Conservation (phyloP, 2,113 vertebrate genomes). For the Caranx ignobilis region DNA sequence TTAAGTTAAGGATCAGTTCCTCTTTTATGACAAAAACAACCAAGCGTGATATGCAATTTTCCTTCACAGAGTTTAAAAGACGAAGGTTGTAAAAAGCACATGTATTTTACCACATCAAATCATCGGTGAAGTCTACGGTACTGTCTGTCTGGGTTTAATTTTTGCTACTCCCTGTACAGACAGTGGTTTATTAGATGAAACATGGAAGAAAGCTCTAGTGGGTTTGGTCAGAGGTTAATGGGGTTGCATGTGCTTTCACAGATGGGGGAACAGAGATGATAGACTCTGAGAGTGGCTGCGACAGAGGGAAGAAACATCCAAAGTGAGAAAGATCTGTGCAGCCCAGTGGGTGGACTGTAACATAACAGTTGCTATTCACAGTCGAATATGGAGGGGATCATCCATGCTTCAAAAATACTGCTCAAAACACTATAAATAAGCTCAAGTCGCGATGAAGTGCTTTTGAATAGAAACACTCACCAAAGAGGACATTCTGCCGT, state of each 20-base stretch:
- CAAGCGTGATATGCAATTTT: not conserved
- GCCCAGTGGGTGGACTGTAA: constrained; percentile 9
- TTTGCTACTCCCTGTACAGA: not conserved
- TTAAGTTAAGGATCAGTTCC: not conserved
- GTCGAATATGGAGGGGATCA: constrained; percentile 10
- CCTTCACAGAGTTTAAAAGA: not conserved
- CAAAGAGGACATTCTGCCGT: not conserved
- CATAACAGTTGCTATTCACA: not conserved
- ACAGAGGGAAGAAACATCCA: not conserved
- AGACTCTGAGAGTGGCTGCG: not conserved
- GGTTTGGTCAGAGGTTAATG: constrained; percentile 32
- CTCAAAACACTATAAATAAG: constrained; percentile 10
- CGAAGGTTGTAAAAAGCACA: not conserved
- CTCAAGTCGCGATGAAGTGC: not conserved
- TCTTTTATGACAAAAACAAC: not conserved
- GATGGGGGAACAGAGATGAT: constrained; percentile 4
- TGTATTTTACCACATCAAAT: not conserved
- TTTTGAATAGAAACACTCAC: constrained; percentile 23
- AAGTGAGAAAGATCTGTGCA: not conserved
- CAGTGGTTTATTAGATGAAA: constrained; percentile 12
- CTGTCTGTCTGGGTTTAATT: not conserved
- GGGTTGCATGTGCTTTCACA: constrained; percentile 26
- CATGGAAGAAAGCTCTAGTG: constrained; percentile 1
- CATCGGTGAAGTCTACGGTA: not conserved
- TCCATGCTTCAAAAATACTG: not conserved